Conservation (phyloP, 2,888 invertebrate genomes). For the Orchesellides sinensis region DNA sequence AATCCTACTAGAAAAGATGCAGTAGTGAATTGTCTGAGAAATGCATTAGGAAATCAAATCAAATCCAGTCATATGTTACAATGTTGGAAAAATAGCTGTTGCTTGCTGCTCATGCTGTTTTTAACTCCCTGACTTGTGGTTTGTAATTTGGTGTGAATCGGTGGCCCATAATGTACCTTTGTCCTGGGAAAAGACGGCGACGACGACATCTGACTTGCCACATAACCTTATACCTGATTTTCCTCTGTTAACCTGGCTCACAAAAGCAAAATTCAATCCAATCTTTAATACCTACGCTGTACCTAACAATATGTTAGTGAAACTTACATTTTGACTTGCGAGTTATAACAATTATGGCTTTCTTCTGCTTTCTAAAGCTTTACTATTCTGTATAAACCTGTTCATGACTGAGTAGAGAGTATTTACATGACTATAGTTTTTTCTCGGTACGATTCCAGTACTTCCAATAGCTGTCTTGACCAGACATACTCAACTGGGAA, state of each 20-base stretch:
- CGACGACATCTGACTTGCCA: conserved; percentile 22
- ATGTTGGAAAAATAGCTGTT: conserved; percentile 2
- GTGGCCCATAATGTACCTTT: neutral
- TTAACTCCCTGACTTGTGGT: neutral
- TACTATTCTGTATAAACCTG: neutral
- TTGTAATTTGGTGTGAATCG: neutral
- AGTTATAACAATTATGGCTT: conserved; percentile 3
- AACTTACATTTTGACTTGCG: neutral
- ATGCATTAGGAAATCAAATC: conserved; percentile 45
- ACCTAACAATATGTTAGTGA: neutral
- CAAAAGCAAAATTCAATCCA: neutral
- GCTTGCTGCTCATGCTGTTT: conserved; percentile 2
- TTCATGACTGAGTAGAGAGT: neutral
- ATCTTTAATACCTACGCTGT: neutral
- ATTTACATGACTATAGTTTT: neutral
- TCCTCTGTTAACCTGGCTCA: neutral
- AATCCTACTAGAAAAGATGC: conserved; percentile 24
- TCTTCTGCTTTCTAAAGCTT: neutral
- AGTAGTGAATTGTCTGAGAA: conserved; percentile 22
- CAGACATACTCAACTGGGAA: conserved; percentile 4
- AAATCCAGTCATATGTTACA: conserved; percentile 39
- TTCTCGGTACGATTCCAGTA: neutral
- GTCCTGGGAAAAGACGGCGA: neutral
- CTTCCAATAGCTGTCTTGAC: conserved; percentile 38
- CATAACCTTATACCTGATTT: conserved; percentile 13